Evolutionary conservation across 2,797 vertebrate species (phyloP).

Genomic region (Mormyrops attenuatus): DNA sequence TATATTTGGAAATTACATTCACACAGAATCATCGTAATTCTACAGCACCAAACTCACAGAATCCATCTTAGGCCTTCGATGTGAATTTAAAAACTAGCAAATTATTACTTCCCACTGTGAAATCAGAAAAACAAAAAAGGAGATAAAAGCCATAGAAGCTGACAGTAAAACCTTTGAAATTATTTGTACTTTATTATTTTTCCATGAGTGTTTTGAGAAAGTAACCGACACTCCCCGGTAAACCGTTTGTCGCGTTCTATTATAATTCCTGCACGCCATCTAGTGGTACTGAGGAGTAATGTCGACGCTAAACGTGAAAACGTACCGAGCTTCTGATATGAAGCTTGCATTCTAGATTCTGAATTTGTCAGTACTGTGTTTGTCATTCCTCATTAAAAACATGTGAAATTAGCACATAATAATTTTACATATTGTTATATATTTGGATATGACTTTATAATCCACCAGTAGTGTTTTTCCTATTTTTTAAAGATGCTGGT

Average conservation of each 20-base stretch:
- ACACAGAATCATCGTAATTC: not conserved
- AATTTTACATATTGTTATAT: not conserved
- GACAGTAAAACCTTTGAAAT: not conserved
- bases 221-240: too few species aligned
- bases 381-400: not conserved
- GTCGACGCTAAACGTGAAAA: not conserved
- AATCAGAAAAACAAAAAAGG: not conserved
- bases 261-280: slow-evolving; percentile 22
- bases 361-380: not conserved
- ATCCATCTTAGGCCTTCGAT: slow-evolving; percentile 5
- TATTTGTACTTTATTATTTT: not conserved
- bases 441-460: not conserved
- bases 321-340: not conserved
- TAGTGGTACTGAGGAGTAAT: slow-evolving; percentile 23
- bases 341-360: not conserved
- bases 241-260: not conserved
- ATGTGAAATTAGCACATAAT: not conserved
- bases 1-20: slow-evolving; percentile 3
- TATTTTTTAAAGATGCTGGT: not conserved
- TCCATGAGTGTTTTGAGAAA: not conserved
- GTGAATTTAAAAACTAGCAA: not conserved
- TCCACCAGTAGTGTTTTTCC: not conserved
- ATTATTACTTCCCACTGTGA: not conserved
- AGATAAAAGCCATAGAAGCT: not conserved
- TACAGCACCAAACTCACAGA: not conserved